Evolutionary conservation across 2,113 vertebrate genomes (phyloP), one percentile per base, ranked within the genome.

Genomic region (Mungos mungo): DNA sequence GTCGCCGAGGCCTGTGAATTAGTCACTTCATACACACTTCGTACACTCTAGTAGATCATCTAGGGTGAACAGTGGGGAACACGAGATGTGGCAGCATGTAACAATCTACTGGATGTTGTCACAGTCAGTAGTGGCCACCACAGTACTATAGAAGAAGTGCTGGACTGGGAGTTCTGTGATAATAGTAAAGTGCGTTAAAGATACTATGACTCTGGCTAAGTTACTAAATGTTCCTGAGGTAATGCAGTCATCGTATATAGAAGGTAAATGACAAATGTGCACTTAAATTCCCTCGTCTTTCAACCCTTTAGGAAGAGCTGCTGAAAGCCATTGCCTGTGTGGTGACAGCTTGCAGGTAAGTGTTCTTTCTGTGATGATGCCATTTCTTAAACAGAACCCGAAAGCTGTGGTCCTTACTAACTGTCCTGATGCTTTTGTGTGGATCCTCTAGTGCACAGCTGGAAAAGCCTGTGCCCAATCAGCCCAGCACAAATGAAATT

Each of bases 301-400:
- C 45, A 85, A 95, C 8, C 0, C 97, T 90, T 38, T 97, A 99
- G 99, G 99, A 99, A 98, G 99, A 99, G 96, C 98, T 99, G 2
- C 94, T 99, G 96, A 99, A 99, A 98, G 99, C 99, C 86, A 99
- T 99, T 95, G 99, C 99, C 92, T 99, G 99, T 74, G 99, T 99
- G 0, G 99, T 99, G 93, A 99, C 99, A 87, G 99, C 99, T 5
- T 99, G 99, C 99, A 99, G 99, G 99, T 99, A 97, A 97, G 88
- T 93, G 27, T 84, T 93, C 83, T 91, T 85, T 92, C 76, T 71
- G 10, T 84, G 15, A 16, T 33, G 45, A 80, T 81, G 27, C 50
- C 9, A 18, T 97, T 92, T 96, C 54, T 68, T 82, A 76, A 82
- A 11, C 14, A 7, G 72, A 77, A 18, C 11, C 1, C 23, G 16